Evolutionary conservation across 2,888 invertebrate species (phyloP), one percentile per base, ranked within the genome.

Genomic region (Axea sp.): DNA sequence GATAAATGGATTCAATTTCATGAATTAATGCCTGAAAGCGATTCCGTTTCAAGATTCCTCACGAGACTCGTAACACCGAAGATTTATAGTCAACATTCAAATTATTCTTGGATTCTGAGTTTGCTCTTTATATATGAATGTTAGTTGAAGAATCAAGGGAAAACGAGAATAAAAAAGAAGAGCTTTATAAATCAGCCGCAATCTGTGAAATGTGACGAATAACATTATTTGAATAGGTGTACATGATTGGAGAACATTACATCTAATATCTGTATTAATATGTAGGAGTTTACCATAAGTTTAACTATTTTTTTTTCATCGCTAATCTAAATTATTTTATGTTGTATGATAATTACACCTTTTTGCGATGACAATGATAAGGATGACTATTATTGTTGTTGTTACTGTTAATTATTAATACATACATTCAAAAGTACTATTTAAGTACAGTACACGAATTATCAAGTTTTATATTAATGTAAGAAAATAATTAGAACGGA

Each of bases 1-100:
- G 73, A 76, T 73, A 57, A 62, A 73, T 62, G 67, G 51, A 73
- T 73, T 73, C 73, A 76, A 76, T 73, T 67, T 59, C 67, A 30
- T 51, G 62, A 75, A 75, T 75, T 68, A 72, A 75, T 72, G 68
- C 37, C 37, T 59, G 71, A 68, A 55, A 55, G 57, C 53, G 68
- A 72, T 68, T 45, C 37, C 72, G 60, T 53, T 68, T 53, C 72
- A 60, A 64, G 75, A 73, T 72, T 64, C 68, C 72, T 73, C 68
- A 51, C 35, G 75, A 72, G 75, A 67, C 71, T 75, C 75, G 68
- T 72, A 73, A 72, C 68, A 35, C 35, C 33, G 43, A 37, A 53
- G 68, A 75, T 75, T 75, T 75, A 72, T 75, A 30, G 31, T 33
- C 39, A 15, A 51, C 57, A 60, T 59, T 75, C 51, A 68, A 75